Evolutionary conservation across 2,888 invertebrate species (phyloP).

Genomic region (Scotopteryx bipunctaria): DNA sequence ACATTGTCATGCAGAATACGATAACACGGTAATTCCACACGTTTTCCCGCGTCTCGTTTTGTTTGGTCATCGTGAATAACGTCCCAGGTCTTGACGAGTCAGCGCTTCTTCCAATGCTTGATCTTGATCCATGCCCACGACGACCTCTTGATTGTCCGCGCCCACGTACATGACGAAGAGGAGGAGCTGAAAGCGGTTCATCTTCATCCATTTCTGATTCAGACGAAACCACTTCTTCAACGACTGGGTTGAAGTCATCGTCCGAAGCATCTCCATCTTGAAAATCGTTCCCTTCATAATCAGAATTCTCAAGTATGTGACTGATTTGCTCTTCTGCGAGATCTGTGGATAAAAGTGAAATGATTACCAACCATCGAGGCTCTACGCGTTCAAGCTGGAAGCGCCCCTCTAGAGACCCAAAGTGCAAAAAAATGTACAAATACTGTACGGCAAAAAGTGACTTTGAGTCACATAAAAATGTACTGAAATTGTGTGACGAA

Average conservation of each 20-base stretch:
- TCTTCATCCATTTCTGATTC: neutral
- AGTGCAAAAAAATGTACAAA: constrained; percentile 3
- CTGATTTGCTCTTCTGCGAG: constrained; percentile 5
- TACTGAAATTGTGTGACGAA: constrained; percentile 5
- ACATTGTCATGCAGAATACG: too few species aligned
- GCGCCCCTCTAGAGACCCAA: constrained; percentile 6
- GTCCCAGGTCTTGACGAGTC: constrained; percentile 1
- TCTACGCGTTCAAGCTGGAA: constrained; percentile 5
- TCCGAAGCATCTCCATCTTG: constrained; percentile 7
- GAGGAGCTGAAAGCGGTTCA: neutral
- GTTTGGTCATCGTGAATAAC: too few species aligned
- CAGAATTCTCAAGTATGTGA: constrained; percentile 3
- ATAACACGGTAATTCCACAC: too few species aligned
- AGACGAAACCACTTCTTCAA: neutral
- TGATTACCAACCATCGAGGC: constrained; percentile 2
- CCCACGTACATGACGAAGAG: neutral
- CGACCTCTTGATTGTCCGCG: neutral
- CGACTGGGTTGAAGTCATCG: constrained; percentile 7
- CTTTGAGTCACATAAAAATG: constrained; percentile 9
- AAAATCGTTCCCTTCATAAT: constrained; percentile 8
- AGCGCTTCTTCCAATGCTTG: neutral
- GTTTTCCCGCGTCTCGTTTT: too few species aligned
- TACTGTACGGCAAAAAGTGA: constrained; percentile 2
- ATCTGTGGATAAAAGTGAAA: constrained; percentile 5
- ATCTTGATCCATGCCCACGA: neutral